A percentile compares a stretch with the other conserved stretches of the same genome.
Evolutionary conservation across 2,797 vertebrate species (phyloP).

Genomic region (Salarias fasciatus): DNA sequence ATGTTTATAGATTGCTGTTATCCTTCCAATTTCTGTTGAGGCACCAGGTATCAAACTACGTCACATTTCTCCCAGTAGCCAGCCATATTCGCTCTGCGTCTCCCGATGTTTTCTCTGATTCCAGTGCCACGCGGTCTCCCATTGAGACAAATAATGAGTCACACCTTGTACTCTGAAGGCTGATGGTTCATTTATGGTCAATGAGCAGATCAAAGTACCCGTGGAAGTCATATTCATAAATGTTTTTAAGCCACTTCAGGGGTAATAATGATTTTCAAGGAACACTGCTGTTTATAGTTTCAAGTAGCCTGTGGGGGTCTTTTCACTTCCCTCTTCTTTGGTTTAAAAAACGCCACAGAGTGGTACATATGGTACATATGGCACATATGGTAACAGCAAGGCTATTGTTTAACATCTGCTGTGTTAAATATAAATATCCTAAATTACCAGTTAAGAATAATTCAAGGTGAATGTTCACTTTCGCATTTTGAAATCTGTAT

Average conservation of each 20-base stretch:
- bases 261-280: constrained; percentile 36
- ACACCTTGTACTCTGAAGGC: constrained; percentile 19
- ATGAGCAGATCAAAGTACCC: constrained; percentile 47
- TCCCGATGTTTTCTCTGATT: constrained; percentile 49
- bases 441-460: constrained; percentile 7
- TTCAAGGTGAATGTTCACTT: too few species aligned
- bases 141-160: constrained; percentile 51
- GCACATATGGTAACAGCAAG: background rate
- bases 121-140: constrained; percentile 32
- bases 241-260: constrained; percentile 30
- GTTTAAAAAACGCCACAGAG: constrained; percentile 3
- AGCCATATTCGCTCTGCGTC: background rate
- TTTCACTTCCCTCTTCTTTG: constrained; percentile 22
- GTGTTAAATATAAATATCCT: too few species aligned
- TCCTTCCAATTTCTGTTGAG: background rate
- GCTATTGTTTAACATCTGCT: too few species aligned
- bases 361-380: constrained; percentile 28
- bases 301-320: constrained; percentile 25
- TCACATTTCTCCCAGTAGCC: background rate
- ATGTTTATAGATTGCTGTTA: background rate
- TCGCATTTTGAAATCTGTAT: too few species aligned
- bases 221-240: constrained; percentile 40
- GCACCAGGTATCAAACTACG: background rate
- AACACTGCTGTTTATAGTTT: constrained; percentile 26
- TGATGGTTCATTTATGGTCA: constrained; percentile 45